Evolutionary conservation across 2,888 invertebrate genomes (phyloP).

Genomic region (Amaurobius ferox): DNA sequence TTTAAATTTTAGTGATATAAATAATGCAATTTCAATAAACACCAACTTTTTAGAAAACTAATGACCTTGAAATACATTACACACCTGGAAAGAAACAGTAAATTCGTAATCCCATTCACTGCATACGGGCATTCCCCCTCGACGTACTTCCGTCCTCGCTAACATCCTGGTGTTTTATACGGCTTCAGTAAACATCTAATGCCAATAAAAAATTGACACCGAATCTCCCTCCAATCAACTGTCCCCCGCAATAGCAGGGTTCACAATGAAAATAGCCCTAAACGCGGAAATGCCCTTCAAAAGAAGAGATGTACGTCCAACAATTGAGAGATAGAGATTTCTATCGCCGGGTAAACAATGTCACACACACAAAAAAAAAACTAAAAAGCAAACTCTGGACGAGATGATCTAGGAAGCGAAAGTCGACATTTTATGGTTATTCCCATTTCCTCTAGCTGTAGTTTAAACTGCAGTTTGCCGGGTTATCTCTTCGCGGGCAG

Average conservation of each 20-base stretch:
- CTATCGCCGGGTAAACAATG: slow-evolving; percentile 61
- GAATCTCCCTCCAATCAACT: not conserved
- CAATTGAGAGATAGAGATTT: slow-evolving; percentile 30
- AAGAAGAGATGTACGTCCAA: not conserved
- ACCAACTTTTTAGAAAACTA: too few species aligned
- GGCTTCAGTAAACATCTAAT: too few species aligned
- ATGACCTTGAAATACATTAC: too few species aligned
- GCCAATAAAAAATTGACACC: not conserved
- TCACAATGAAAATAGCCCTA: not conserved
- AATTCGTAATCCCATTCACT: too few species aligned
- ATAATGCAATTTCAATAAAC: too few species aligned
- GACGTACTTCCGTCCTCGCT: too few species aligned
- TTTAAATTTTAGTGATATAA: too few species aligned
- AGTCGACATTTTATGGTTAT: slow-evolving; percentile 36
- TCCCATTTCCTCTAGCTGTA: slow-evolving; percentile 39
- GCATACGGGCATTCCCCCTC: too few species aligned
- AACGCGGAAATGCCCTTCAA: slow-evolving; percentile 16
- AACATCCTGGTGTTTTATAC: too few species aligned
- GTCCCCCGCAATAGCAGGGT: not conserved
- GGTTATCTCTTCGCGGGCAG: not conserved
- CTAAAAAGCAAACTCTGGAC: not conserved
- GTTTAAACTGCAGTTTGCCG: not conserved
- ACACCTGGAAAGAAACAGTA: too few species aligned
- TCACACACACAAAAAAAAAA: slow-evolving; percentile 21
- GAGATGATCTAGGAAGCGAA: slow-evolving; percentile 47